Base-by-base conservation (phyloP, 2,113 vertebrate genomes). In the Platysteira castanea region DNA sequence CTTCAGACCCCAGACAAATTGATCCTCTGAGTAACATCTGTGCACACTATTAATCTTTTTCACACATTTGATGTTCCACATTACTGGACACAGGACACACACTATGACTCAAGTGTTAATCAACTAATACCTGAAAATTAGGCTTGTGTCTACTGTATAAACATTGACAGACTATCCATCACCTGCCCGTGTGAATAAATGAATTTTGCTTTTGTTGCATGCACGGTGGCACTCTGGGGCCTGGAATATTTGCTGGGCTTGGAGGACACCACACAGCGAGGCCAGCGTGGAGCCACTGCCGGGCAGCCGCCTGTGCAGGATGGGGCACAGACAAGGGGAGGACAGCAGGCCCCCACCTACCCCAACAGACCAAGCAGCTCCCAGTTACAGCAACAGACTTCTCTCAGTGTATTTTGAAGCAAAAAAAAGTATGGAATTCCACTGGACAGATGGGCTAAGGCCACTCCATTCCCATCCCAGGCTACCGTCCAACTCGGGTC, bases 1-100 rank as follows among this genome's bases (percentile, higher is more conserved):
- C 94, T 96, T 96, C 95, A 97, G 96, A 96, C 93, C 80, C 94
- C 89, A 97, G 96, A 96, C 92, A 98, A 97, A 98, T 98, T 97
- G 96, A 93, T 97, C 92, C 92, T 96, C 92, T 94, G 96, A 97
- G 96, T 96, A 98, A 97, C 98, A 98, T 97, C 97, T 97, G 94
- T 95, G 95, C 87, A 95, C 96, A 93, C 96, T 97, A 97, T 97
- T 98, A 98, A 98, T 97, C 97, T 97, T 70, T 70, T 96, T 98
- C 96, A 97, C 96, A 97, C 84, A 81, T 96, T 91, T 97, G 96
- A 98, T 96, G 89, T 95, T 97, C 95, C 91, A 93, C 96, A 96
- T 97, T 97, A 89, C 97, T 96, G 93, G 97, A 97, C 96, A 97
- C 33, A 95, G 93, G 97, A 96, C 91, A 97, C 93, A 95, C 90